A percentile compares a stretch with the other conserved stretches of the same genome.
Evolutionary conservation across 2,888 invertebrate species (phyloP).

Genomic region (Plusia festucae): DNA sequence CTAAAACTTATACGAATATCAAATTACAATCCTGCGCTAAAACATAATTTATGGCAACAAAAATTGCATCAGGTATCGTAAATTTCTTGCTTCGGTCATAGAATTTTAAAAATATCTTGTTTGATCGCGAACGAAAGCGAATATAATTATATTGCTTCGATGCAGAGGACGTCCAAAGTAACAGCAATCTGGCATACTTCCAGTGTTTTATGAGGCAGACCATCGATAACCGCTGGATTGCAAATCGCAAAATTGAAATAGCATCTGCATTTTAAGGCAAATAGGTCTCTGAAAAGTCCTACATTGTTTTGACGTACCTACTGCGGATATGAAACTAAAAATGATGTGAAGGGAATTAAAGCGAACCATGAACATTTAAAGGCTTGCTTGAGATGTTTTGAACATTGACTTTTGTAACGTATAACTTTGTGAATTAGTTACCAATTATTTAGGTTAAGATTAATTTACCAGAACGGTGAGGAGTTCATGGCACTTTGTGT

Average conservation of each 20-base stretch:
- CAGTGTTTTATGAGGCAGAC: conserved; percentile 34
- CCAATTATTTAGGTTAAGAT: no score
- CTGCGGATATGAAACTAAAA: no score
- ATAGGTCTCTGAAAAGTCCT: conserved; percentile 10
- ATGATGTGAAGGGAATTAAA: no score
- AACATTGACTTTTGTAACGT: no score
- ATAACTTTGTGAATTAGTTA: no score
- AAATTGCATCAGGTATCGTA: not conserved
- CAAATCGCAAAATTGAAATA: conserved; percentile 16
- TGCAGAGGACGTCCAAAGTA: conserved; percentile 37
- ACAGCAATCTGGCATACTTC: conserved; percentile 41
- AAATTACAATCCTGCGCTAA: not conserved
- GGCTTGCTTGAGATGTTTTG: no score
- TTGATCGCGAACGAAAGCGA: conserved; percentile 30
- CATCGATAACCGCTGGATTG: conserved; percentile 38
- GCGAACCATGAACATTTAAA: no score
- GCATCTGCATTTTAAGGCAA: conserved; percentile 30
- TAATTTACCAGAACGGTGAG: no score
- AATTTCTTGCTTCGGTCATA: not conserved
- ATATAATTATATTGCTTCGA: conserved; percentile 49
- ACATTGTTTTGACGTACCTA: conserved; percentile 20
- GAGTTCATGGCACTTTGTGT: no score
- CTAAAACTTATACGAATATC: not conserved
- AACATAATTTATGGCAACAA: not conserved
- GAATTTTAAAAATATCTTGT: conserved; percentile 25